A percentile compares a stretch with the other conserved stretches of the same genome.
Conservation (phyloP, 1,140 invertebrate genomes). For the Nixonia krombeini region DNA sequence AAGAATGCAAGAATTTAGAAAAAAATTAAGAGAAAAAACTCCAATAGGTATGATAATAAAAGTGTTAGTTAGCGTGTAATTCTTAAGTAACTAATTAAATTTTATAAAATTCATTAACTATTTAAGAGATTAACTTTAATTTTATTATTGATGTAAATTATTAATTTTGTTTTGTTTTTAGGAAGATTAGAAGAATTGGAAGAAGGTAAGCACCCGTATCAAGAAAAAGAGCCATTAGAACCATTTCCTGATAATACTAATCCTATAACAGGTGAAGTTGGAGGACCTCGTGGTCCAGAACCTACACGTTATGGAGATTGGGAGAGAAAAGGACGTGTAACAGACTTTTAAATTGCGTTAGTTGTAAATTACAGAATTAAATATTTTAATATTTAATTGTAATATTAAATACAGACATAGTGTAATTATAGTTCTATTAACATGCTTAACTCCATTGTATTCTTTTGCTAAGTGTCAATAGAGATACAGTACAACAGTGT, state of each 20-base stretch:
- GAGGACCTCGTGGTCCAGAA: conserved; percentile 96
- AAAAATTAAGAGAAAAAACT: conserved; percentile 65
- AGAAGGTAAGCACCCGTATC: conserved; percentile 80
- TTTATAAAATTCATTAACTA: conserved; percentile 2
- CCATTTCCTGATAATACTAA: conserved; percentile 91
- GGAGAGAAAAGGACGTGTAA: conserved; percentile 97
- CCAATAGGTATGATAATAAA: conserved; percentile 57
- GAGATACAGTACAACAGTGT: too few relatives aligned
- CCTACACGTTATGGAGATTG: conserved; percentile 99
- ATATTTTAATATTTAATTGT: too few relatives aligned
- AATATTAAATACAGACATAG: too few relatives aligned
- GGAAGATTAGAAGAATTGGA: conserved; percentile 79
- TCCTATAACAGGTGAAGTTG: conserved; percentile 93
- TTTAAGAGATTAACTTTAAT: conserved; percentile 11
- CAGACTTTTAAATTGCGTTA: conserved; percentile 85
- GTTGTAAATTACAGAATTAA: too few relatives aligned
- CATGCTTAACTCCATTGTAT: too few relatives aligned
- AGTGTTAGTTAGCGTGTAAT: too few relatives aligned
- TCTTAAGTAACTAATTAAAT: too few relatives aligned
- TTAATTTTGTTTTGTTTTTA: conserved; percentile 45
- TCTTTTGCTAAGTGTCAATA: too few relatives aligned
- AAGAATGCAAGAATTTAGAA: conserved; percentile 64
- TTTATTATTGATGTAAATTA: too few relatives aligned
- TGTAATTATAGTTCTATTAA: too few relatives aligned
- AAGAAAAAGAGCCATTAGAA: conserved; percentile 88